These are phyloP conservation scores for Lepidurus apus DNA, from an alignment of 1,140 invertebrate genomes.

Conservation along the genomic window DNA sequence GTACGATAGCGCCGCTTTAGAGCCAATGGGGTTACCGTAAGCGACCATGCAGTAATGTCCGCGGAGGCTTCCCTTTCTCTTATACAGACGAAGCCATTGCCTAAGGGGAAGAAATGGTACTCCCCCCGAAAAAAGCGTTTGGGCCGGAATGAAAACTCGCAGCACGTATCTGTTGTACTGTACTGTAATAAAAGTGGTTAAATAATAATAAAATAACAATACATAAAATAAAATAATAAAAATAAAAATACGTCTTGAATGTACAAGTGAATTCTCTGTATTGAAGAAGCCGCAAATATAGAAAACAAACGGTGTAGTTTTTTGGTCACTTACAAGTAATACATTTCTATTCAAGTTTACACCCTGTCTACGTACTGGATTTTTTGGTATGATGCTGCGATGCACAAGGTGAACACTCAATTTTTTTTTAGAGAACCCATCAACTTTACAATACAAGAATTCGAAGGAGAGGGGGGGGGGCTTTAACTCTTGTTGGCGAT, in stretches of 20 bases:
- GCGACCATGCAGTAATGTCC: slow-evolving; percentile 5
- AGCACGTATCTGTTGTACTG: too few relatives aligned
- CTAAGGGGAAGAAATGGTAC: not conserved
- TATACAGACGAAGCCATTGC: not conserved
- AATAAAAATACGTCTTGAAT: not conserved
- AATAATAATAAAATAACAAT: too few relatives aligned
- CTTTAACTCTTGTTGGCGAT: not conserved
- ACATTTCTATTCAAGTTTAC: slow-evolving; percentile 20
- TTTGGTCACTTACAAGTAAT: slow-evolving; percentile 22
- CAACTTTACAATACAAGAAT: slow-evolving; percentile 22
- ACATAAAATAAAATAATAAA: too few relatives aligned
- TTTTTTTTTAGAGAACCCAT: slow-evolving; percentile 20
- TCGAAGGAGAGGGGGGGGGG: not conserved
- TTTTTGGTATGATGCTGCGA: slow-evolving; percentile 19
- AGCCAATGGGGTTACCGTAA: not conserved
- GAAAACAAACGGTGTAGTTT: slow-evolving; percentile 22
- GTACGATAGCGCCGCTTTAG: slow-evolving; percentile 2
- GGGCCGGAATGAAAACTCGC: too few relatives aligned
- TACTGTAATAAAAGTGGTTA: too few relatives aligned
- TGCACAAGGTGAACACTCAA: slow-evolving; percentile 15
- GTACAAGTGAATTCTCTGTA: slow-evolving; percentile 18
- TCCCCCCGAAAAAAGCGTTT: too few relatives aligned
- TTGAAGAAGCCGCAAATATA: slow-evolving; percentile 22
- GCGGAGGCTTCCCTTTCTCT: slow-evolving; percentile 7
- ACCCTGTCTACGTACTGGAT: slow-evolving; percentile 21